phyloP scores from a whole-genome alignment of 1,140 invertebrate species.

The Danaus melanippus region DNA sequence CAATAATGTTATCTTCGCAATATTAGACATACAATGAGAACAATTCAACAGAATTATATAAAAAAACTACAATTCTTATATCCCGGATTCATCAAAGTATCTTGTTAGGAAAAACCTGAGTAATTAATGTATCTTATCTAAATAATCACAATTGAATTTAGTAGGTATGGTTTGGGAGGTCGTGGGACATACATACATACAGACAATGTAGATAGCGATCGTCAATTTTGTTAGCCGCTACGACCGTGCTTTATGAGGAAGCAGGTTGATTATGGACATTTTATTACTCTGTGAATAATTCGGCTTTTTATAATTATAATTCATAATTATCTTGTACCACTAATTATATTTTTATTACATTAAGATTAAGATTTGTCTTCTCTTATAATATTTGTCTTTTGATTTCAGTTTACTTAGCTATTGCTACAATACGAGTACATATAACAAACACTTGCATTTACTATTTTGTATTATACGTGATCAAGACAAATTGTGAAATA shows the following conservation, averaged over 20 bases:
- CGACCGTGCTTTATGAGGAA: slow-evolving; percentile 31
- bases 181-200: slow-evolving; percentile 45
- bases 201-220: slow-evolving; percentile 46
- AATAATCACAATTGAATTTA: slow-evolving; percentile 51
- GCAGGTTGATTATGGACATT: slow-evolving; percentile 22
- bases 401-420: too few relatives aligned
- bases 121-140: slow-evolving; percentile 55
- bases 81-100: slow-evolving; percentile 30
- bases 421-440: too few relatives aligned
- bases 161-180: slow-evolving; percentile 44
- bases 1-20: slow-evolving; percentile 7
- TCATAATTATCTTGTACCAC: too few relatives aligned
- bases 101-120: slow-evolving; percentile 43
- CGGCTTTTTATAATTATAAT: slow-evolving; percentile 6
- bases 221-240: slow-evolving; percentile 50
- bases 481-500: too few relatives aligned
- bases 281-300: slow-evolving; percentile 9
- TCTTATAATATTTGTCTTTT: too few relatives aligned
- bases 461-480: too few relatives aligned
- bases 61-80: slow-evolving; percentile 7
- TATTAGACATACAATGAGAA: slow-evolving; percentile 13
- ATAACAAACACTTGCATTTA: too few relatives aligned
- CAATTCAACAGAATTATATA: slow-evolving; percentile 10
- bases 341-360: too few relatives aligned
- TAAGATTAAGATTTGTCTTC: too few relatives aligned